A percentile compares a stretch with the other conserved stretches of the same genome.
phyloP scores from a whole-genome alignment of 2,888 invertebrate species.

The Caenorhabditis angaria region DNA sequence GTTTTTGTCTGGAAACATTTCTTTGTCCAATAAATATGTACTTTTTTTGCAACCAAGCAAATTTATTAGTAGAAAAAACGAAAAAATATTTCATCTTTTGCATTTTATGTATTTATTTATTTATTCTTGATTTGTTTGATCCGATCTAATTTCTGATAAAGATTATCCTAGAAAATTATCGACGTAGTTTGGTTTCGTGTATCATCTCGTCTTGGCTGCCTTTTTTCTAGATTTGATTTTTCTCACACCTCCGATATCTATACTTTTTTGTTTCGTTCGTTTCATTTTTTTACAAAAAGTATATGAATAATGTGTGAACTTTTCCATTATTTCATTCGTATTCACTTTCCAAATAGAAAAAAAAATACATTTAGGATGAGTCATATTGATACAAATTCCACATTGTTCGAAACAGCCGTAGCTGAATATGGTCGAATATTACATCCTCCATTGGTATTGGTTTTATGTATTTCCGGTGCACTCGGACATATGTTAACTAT shows the following conservation, averaged over 20 bases:
- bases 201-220: neutral
- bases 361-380: constrained; percentile 3
- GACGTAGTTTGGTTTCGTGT: too few species aligned
- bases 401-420: constrained; percentile 35
- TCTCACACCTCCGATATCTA: constrained; percentile 25
- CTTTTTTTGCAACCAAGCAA: too few species aligned
- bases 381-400: constrained; percentile 3
- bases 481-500: constrained; percentile 65
- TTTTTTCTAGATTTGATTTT: constrained; percentile 17
- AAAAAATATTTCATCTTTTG: too few species aligned
- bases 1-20: neutral
- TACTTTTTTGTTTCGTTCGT: constrained; percentile 1
- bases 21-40: neutral
- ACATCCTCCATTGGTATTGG: constrained; percentile 64
- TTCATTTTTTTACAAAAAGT: neutral
- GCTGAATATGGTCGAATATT: constrained; percentile 51
- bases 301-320: too few species aligned
- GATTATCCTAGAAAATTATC: neutral
- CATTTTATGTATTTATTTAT: neutral
- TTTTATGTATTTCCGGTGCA: constrained; percentile 63
- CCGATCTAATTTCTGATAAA: neutral
- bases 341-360: too few species aligned
- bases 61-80: too few species aligned
- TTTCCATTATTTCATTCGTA: too few species aligned
- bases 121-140: neutral